These are phyloP conservation scores for Tamias sibiricus DNA, from an alignment of 2,113 vertebrate species.

Conservation along the genomic window DNA sequence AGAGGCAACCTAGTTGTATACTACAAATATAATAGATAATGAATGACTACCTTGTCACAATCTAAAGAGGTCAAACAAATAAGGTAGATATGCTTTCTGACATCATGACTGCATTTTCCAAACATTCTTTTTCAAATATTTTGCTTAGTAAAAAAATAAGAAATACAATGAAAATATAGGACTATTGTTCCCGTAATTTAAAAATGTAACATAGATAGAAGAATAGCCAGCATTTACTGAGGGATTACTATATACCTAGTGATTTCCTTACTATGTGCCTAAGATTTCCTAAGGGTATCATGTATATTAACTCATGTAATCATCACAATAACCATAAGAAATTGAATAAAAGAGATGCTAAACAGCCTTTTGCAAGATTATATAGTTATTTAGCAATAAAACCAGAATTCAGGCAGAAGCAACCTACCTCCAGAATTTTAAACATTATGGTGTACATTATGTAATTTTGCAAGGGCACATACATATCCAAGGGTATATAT, in stretches of 20 bases:
- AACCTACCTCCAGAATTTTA: background rate
- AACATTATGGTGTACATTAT: background rate
- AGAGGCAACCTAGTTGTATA: background rate
- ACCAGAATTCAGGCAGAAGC: background rate
- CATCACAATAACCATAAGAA: background rate
- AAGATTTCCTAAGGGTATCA: background rate
- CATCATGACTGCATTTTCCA: background rate
- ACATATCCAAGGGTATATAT: background rate
- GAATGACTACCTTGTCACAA: background rate
- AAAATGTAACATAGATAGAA: background rate
- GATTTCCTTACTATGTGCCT: background rate
- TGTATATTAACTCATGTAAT: background rate
- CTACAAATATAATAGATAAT: background rate
- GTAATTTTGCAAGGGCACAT: background rate
- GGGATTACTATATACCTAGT: background rate
- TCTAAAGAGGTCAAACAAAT: background rate
- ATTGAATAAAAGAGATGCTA: background rate
- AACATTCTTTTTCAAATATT: background rate
- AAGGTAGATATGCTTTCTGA: background rate
- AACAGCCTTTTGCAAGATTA: background rate
- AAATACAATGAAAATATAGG: background rate
- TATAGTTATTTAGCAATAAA: background rate
- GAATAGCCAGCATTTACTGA: background rate
- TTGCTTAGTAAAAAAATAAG: background rate
- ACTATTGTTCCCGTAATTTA: background rate